These are phyloP conservation scores for Fabriciana adippe DNA, from an alignment of 2,888 invertebrate genomes.

Conservation along the genomic window DNA sequence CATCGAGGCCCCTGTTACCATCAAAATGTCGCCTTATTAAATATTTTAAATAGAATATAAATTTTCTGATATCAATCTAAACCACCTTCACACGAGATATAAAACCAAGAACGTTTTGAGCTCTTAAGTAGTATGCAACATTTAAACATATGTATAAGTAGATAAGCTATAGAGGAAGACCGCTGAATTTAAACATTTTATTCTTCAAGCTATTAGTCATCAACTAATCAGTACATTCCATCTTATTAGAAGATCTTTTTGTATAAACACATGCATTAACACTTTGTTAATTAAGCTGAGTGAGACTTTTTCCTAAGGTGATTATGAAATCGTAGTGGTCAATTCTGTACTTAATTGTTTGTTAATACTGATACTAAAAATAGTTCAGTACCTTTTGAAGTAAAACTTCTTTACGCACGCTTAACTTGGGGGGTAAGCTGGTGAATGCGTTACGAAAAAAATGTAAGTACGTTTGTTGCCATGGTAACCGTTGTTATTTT, in stretches of 20 bases:
- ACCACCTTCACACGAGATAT: conserved; percentile 17
- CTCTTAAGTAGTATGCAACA: background rate
- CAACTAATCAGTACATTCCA: conserved; percentile 32
- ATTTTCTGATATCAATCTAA: conserved; percentile 10
- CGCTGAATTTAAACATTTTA: conserved; percentile 47
- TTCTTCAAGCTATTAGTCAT: conserved; percentile 46
- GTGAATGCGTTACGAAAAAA: too few relatives aligned
- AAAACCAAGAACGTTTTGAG: conserved; percentile 14
- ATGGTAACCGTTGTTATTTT: too few relatives aligned
- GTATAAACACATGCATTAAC: conserved; percentile 13
- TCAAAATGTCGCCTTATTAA: conserved; percentile 14
- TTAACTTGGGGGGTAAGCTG: too few relatives aligned
- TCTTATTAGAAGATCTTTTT: conserved; percentile 22
- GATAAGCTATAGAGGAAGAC: conserved; percentile 39
- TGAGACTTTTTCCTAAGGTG: background rate
- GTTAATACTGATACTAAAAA: too few relatives aligned
- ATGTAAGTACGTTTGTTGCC: too few relatives aligned
- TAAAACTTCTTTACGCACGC: too few relatives aligned
- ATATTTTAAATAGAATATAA: background rate
- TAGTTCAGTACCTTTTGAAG: too few relatives aligned
- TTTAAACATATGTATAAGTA: conserved; percentile 22
- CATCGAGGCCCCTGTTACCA: background rate
- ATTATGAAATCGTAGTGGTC: too few relatives aligned
- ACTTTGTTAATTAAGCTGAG: background rate
- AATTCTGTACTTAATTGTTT: too few relatives aligned